A percentile compares a stretch with the other conserved stretches of the same genome.
These are phyloP conservation scores for Hylyphantes graminicola DNA, from an alignment of 1,140 invertebrate genomes.

Conservation along the genomic window DNA sequence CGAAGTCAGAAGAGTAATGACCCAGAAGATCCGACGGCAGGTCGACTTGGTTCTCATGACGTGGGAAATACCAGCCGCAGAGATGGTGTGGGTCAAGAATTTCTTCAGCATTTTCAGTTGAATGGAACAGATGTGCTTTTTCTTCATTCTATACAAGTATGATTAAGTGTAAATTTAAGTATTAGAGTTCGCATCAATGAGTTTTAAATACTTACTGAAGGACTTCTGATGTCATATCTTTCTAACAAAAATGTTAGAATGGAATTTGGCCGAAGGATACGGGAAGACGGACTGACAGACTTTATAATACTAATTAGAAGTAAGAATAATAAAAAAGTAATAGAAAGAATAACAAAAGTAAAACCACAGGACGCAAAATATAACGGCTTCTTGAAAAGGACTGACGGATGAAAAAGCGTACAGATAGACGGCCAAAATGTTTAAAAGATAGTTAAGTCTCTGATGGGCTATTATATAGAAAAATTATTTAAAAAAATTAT, in stretches of 20 bases:
- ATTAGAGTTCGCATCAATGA: neutral
- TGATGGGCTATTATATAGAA: too few species aligned
- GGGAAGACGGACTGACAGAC: too few species aligned
- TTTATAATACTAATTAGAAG: too few species aligned
- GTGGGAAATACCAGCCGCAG: conserved; percentile 34
- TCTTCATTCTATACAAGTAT: neutral
- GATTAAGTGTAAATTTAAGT: neutral
- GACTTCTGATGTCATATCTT: neutral
- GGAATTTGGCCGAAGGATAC: too few species aligned
- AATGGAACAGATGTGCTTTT: neutral
- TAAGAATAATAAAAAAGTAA: too few species aligned
- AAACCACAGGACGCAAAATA: too few species aligned
- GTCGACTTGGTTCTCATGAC: neutral
- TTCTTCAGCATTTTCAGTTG: neutral
- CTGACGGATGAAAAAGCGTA: too few species aligned
- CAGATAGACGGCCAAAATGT: neutral
- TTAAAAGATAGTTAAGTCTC: neutral
- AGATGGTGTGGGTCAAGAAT: conserved; percentile 9
- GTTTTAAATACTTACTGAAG: too few species aligned
- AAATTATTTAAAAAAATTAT: too few species aligned
- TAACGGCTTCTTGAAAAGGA: too few species aligned
- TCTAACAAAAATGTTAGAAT: too few species aligned
- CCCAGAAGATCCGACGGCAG: conserved; percentile 20
- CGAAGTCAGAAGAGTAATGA: neutral
- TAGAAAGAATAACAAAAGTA: too few species aligned